phyloP scores from a whole-genome alignment of 2,113 vertebrate genomes.

The Halichoeres trimaculatus region DNA sequence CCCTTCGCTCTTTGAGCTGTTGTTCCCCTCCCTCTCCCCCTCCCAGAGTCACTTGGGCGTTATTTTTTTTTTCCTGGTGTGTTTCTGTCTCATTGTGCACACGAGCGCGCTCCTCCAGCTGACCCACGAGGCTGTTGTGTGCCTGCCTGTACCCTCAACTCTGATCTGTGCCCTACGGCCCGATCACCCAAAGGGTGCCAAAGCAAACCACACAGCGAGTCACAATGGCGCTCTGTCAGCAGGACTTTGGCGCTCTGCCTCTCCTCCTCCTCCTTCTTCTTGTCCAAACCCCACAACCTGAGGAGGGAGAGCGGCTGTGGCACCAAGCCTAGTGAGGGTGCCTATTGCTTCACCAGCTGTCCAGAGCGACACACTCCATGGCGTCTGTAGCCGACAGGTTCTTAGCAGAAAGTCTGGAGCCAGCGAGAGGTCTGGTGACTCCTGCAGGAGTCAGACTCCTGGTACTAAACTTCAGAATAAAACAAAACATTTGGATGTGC shows the following conservation, averaged over 20 bases:
- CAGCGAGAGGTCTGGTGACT: constrained; percentile 44
- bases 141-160: constrained; percentile 40
- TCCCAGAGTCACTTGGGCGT: constrained; percentile 35
- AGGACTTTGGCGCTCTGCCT: constrained; percentile 48
- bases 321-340: constrained; percentile 51
- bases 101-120: constrained; percentile 42
- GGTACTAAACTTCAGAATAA: constrained; percentile 14
- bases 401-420: constrained; percentile 40
- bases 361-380: constrained; percentile 55
- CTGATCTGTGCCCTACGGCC: constrained; percentile 41
- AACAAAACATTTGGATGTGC: constrained; percentile 11
- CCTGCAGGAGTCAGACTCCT: constrained; percentile 20
- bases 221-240: constrained; percentile 63
- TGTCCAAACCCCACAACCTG: constrained; percentile 35
- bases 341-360: constrained; percentile 73
- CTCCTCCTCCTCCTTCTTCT: constrained; percentile 9
- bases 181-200: constrained; percentile 37
- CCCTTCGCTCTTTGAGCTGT: constrained; percentile 53
- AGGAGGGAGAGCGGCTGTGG: constrained; percentile 53
- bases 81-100: constrained; percentile 62
- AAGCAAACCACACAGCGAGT: constrained; percentile 19
- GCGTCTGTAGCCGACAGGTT: constrained; percentile 42
- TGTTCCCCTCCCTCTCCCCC: constrained; percentile 45
- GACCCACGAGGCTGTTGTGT: constrained; percentile 55
- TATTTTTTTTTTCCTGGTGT: constrained; percentile 26